Percentiles rank a stretch among this genome's conserved stretches.
Conservation (phyloP, 2,113 vertebrate species). For the Dryoscopus gambensis region DNA sequence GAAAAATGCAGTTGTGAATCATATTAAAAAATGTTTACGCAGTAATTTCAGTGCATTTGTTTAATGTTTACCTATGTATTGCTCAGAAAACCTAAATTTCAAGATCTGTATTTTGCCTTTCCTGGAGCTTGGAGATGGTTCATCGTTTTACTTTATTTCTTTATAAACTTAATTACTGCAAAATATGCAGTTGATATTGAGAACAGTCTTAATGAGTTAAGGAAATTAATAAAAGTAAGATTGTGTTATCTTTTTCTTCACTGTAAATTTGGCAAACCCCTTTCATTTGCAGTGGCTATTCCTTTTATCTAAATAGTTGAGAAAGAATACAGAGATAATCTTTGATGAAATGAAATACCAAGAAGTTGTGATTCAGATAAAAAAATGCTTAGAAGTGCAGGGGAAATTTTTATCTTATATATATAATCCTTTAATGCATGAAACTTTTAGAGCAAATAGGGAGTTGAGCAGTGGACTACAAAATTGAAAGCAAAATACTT, state of each 20-base stretch:
- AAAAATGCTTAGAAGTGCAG: constrained; percentile 19
- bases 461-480: neutral
- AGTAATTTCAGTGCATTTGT: neutral
- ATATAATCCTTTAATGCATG: neutral
- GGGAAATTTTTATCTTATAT: neutral
- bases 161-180: neutral
- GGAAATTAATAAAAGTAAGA: neutral
- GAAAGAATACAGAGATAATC: constrained; percentile 29
- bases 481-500: neutral
- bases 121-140: neutral
- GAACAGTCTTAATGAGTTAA: neutral
- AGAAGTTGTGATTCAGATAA: constrained; percentile 13
- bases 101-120: neutral
- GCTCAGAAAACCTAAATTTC: neutral
- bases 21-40: neutral
- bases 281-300: neutral
- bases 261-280: neutral
- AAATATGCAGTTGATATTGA: neutral
- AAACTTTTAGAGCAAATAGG: neutral
- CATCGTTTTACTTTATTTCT: neutral
- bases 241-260: constrained; percentile 1
- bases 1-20: neutral
- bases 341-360: constrained; percentile 10
- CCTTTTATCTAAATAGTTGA: constrained; percentile 14
- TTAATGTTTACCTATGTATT: neutral